Percentiles rank a stretch among this genome's conserved stretches.
These are phyloP conservation scores for Mirza zaza DNA, from an alignment of 2,113 vertebrate genomes.

Conservation along the genomic window DNA sequence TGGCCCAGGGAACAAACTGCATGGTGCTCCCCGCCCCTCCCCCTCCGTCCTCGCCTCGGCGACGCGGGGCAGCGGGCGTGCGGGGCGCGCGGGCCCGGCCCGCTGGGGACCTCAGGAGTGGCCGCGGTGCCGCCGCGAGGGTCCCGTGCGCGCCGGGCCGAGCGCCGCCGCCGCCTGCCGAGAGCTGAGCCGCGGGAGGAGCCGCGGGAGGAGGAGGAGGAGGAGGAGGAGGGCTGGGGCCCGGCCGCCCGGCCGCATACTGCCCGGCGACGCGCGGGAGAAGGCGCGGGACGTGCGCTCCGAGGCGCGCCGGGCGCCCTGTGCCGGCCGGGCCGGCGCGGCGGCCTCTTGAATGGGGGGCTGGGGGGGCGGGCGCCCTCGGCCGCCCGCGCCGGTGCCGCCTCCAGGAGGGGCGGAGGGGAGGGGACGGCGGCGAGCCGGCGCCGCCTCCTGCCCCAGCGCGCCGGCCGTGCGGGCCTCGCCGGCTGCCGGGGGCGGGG, in stretches of 20 bases:
- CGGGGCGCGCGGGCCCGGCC: conserved; percentile 39
- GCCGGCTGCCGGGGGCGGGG: not conserved
- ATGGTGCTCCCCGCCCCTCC: conserved; percentile 90
- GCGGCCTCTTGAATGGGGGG: conserved; percentile 77
- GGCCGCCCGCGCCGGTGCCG: conserved; percentile 42
- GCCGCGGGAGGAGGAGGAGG: conserved; percentile 43
- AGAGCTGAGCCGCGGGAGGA: conserved; percentile 73
- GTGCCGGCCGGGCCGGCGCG: conserved; percentile 63
- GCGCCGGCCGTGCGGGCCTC: conserved; percentile 39
- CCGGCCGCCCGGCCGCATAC: conserved; percentile 70
- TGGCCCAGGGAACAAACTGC: conserved; percentile 95
- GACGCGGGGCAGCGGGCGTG: conserved; percentile 52
- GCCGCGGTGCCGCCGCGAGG: conserved; percentile 69
- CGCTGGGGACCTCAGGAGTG: conserved; percentile 71
- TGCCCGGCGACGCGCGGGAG: conserved; percentile 61
- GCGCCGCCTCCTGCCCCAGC: conserved; percentile 68
- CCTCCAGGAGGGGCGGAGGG: conserved; percentile 72
- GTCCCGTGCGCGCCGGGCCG: conserved; percentile 66
- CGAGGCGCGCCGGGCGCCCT: conserved; percentile 76
- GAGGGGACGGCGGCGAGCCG: conserved; percentile 63
- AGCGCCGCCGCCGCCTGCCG: conserved; percentile 76
- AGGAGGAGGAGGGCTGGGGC: conserved; percentile 55
- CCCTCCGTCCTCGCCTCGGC: conserved; percentile 32
- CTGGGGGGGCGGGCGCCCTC: conserved; percentile 21
- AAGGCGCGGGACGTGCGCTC: conserved; percentile 73